Evolutionary conservation across 1,140 invertebrate species (phyloP), one percentile per base, ranked within the genome.

Genomic region (Mya arenaria): DNA sequence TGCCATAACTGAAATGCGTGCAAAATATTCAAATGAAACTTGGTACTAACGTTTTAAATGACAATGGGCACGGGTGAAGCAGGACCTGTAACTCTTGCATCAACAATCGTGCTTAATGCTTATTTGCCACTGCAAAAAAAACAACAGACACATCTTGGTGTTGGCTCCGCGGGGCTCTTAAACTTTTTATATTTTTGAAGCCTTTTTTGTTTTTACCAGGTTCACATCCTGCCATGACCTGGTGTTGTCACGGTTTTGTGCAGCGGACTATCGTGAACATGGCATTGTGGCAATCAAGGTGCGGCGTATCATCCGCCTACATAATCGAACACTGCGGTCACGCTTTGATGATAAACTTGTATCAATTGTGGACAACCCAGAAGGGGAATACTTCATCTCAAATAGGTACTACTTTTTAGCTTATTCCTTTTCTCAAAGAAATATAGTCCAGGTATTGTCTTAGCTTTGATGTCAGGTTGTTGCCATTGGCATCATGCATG

Each of bases 201-300:
- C 23, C 6, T 65, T 3, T 66, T 73, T 19, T 17, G 41, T 73
- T 84, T 71, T 13, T 73, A 79, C 23, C 62, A 93, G 92, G 92
- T 93, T 90, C 83, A 90, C 86, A 8, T 92, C 90, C 5, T 92
- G 92, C 65, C 89, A 92, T 88, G 92, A 93, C 78, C 83, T 93
- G 23, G 84, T 93, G 8, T 82, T 92, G 62, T 92, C 92, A 10
- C 87, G 92, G 44, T 93, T 93, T 84, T 93, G 92, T 89, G 90
- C 91, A 19, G 83, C 84, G 8, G 91, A 92, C 71, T 93, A 90
- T 77, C 85, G 82, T 37, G 82, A 88, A 6, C 84, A 90, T 44
- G 88, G 86, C 15, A 87, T 92, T 39, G 82, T 85, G 32, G 92
- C 92, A n/a, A 88, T 93, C 10, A 90, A 90, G 62, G 90, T 93